Evolutionary conservation across 1,140 invertebrate genomes (phyloP).

Genomic region (Danaus melanippus): DNA sequence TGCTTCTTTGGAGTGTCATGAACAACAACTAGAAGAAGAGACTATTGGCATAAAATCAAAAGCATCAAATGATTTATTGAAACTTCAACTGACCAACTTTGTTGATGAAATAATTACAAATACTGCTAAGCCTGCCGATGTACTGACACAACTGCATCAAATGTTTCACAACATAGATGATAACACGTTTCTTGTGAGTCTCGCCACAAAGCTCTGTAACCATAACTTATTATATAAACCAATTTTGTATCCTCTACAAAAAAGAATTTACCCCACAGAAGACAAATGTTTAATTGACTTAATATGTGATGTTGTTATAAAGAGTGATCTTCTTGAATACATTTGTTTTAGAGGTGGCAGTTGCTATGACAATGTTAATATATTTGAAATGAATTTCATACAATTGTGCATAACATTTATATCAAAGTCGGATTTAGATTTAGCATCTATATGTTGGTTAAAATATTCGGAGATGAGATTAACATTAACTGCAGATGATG

Average conservation of each 20-base stretch:
- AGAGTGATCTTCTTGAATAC: conserved; percentile 57
- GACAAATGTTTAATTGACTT: conserved; percentile 29
- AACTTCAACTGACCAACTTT: conserved; percentile 36
- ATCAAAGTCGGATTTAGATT: conserved; percentile 53
- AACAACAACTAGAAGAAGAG: too few species aligned
- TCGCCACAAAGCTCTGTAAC: conserved; percentile 40
- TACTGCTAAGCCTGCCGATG: conserved; percentile 19
- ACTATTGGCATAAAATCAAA: conserved; percentile 6
- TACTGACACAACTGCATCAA: conserved; percentile 31
- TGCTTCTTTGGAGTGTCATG: conserved; percentile 12
- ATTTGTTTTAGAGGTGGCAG: conserved; percentile 47
- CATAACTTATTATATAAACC: conserved; percentile 43
- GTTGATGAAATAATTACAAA: conserved; percentile 26
- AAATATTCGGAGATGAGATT: conserved; percentile 53
- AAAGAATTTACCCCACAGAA: conserved; percentile 32
- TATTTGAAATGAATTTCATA: conserved; percentile 44
- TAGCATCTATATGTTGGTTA: conserved; percentile 60
- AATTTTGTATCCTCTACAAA: conserved; percentile 48
- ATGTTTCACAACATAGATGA: conserved; percentile 50
- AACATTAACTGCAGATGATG: conserved; percentile 30
- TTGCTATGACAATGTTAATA: conserved; percentile 40
- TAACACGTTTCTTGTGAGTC: conserved; percentile 36
- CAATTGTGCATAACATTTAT: conserved; percentile 51
- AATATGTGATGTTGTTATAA: conserved; percentile 45
- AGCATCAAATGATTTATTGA: conserved; percentile 46